Evolutionary conservation across 1,140 invertebrate species (phyloP).

Genomic region (Antheraea mylitta): DNA sequence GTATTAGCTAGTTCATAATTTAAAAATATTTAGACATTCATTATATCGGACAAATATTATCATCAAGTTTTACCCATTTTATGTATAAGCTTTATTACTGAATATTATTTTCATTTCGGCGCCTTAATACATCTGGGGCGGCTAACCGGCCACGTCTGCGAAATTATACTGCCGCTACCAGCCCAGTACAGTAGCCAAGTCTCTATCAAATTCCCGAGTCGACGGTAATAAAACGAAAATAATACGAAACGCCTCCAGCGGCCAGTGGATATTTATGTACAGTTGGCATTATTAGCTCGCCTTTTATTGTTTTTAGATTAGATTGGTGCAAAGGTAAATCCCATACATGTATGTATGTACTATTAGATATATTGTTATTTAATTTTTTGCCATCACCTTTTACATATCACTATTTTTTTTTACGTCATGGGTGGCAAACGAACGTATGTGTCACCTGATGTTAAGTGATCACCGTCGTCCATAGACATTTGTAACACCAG

Average conservation of each 20-base stretch:
- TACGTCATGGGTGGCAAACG: too few relatives aligned
- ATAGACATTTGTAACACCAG: too few relatives aligned
- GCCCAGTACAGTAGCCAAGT: constrained; percentile 58
- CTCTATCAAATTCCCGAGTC: constrained; percentile 61
- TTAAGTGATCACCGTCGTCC: too few relatives aligned
- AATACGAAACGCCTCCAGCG: constrained; percentile 49
- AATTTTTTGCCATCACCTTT: not conserved
- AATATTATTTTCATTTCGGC: constrained; percentile 57
- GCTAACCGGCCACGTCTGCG: constrained; percentile 50
- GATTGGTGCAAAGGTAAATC: constrained; percentile 9
- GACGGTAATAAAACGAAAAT: constrained; percentile 68
- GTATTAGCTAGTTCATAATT: too few relatives aligned
- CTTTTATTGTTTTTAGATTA: constrained; percentile 44
- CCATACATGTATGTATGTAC: constrained; percentile 5
- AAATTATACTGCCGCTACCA: constrained; percentile 56
- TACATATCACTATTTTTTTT: not conserved
- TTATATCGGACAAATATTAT: too few relatives aligned
- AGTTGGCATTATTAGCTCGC: constrained; percentile 47
- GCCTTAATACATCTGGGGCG: constrained; percentile 56
- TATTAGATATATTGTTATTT: not conserved
- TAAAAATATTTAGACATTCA: too few relatives aligned
- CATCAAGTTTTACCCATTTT: too few relatives aligned
- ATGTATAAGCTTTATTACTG: constrained; percentile 23
- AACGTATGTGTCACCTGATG: too few relatives aligned
- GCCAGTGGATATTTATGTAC: constrained; percentile 54